Evolutionary conservation across 2,113 vertebrate genomes (phyloP).

Genomic region (Colistium nudipinnis): DNA sequence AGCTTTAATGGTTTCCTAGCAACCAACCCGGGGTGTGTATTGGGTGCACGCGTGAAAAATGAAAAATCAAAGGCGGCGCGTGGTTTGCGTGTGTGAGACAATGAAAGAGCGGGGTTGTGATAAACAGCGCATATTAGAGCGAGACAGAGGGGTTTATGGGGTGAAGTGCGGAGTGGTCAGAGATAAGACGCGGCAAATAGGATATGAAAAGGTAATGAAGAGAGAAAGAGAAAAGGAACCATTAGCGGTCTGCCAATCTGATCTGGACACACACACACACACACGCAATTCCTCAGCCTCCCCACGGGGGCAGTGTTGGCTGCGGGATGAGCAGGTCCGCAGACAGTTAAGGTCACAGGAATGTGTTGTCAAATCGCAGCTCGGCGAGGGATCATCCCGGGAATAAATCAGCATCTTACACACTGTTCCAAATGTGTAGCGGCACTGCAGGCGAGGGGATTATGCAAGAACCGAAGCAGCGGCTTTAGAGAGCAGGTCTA

Average conservation of each 20-base stretch:
- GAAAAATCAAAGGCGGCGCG: conserved; percentile 58
- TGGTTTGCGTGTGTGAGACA: conserved; percentile 37
- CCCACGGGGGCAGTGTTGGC: conserved; percentile 76
- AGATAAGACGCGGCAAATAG: conserved; percentile 65
- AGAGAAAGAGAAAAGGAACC: conserved; percentile 46
- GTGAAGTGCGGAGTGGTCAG: conserved; percentile 52
- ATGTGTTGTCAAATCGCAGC: conserved; percentile 57
- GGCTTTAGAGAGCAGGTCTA: conserved; percentile 38
- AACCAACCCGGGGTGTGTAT: conserved; percentile 76
- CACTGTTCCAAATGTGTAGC: conserved; percentile 61
- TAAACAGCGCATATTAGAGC: conserved; percentile 68
- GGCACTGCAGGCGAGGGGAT: conserved; percentile 43
- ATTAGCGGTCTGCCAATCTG: conserved; percentile 62
- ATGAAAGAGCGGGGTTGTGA: conserved; percentile 62
- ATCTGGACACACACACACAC: conserved; percentile 49
- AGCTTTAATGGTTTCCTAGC: conserved; percentile 79
- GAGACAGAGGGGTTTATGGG: conserved; percentile 56
- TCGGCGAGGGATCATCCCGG: conserved; percentile 51
- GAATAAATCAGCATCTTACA: conserved; percentile 63
- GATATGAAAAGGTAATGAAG: conserved; percentile 74
- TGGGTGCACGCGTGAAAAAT: conserved; percentile 67
- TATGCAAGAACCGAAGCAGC: conserved; percentile 47
- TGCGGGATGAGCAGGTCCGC: conserved; percentile 52
- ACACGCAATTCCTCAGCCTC: conserved; percentile 73
- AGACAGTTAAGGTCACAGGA: conserved; percentile 60